Percentiles rank a stretch among this genome's conserved stretches.
phyloP scores from a whole-genome alignment of 2,797 vertebrate genomes.

The Sphenodon punctatus region DNA sequence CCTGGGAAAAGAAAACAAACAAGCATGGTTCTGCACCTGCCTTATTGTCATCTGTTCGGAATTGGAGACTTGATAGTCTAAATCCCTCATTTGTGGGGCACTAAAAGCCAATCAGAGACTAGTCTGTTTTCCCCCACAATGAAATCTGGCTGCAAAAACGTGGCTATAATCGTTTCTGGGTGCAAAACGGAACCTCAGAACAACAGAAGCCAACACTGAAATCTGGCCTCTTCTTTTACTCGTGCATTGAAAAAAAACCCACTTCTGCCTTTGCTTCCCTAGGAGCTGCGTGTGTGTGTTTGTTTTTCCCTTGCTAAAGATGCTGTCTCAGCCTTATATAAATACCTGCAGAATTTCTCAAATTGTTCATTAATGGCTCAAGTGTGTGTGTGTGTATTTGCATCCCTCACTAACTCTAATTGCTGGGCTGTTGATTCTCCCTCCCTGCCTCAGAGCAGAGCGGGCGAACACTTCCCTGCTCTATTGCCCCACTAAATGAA shows the following conservation, averaged over 20 bases:
- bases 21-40: too few relatives aligned
- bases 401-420: constrained; percentile 47
- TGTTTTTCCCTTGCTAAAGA: neutral
- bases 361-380: constrained; percentile 59
- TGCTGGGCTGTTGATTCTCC: constrained; percentile 40
- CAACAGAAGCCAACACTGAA: neutral
- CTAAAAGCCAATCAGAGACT: accelerated
- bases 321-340: constrained; percentile 56
- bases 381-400: constrained; percentile 38
- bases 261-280: constrained; percentile 1
- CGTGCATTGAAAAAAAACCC: constrained; percentile 39
- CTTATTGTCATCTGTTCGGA: too few relatives aligned
- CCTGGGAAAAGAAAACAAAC: too few relatives aligned
- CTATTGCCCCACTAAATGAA: constrained; percentile 63
- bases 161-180: neutral
- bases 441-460: neutral
- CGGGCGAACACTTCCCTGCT: constrained; percentile 37
- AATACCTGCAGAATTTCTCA: constrained; percentile 57
- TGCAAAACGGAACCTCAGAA: accelerated
- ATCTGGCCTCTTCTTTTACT: neutral
- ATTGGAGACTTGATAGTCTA: too few relatives aligned
- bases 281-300: neutral
- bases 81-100: too few relatives aligned
- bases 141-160: neutral
- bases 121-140: neutral